A percentile compares a stretch with the other conserved stretches of the same genome.
Evolutionary conservation across 2,113 vertebrate genomes (phyloP).

Genomic region (Phylloscopus trochiloides): DNA sequence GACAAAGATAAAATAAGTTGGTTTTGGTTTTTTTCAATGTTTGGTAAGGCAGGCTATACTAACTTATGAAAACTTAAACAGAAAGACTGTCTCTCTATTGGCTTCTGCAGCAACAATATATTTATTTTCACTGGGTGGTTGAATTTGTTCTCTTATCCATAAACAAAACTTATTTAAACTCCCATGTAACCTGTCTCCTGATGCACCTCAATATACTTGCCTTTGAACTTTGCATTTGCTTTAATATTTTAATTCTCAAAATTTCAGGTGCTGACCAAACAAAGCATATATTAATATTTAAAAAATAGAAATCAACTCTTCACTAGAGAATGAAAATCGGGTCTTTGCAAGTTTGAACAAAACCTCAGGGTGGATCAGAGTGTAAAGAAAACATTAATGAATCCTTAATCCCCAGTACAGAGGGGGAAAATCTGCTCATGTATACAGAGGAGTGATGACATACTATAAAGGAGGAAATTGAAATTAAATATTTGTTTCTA

Average conservation of each 20-base stretch:
- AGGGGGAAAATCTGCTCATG: background rate
- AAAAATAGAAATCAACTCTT: background rate
- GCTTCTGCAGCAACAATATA: background rate
- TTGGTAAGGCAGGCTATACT: background rate
- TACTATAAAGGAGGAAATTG: background rate
- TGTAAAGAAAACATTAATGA: background rate
- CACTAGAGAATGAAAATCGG: background rate
- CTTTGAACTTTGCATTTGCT: background rate
- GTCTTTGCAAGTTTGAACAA: conserved; percentile 6
- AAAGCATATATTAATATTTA: background rate
- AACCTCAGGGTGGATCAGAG: background rate
- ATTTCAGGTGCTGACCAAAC: background rate
- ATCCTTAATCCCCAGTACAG: background rate
- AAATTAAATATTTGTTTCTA: background rate
- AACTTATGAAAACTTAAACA: background rate
- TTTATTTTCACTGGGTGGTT: background rate
- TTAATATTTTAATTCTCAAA: conserved; percentile 4
- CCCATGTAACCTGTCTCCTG: background rate
- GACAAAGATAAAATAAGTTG: background rate
- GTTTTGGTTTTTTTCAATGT: accelerated
- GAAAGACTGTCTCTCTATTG: background rate
- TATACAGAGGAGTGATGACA: background rate
- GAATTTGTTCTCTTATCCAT: background rate
- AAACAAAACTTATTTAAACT: background rate
- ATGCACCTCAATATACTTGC: background rate